These are phyloP conservation scores for Zaprionus gabonicus DNA, from an alignment of 1,140 invertebrate species.

Conservation along the genomic window DNA sequence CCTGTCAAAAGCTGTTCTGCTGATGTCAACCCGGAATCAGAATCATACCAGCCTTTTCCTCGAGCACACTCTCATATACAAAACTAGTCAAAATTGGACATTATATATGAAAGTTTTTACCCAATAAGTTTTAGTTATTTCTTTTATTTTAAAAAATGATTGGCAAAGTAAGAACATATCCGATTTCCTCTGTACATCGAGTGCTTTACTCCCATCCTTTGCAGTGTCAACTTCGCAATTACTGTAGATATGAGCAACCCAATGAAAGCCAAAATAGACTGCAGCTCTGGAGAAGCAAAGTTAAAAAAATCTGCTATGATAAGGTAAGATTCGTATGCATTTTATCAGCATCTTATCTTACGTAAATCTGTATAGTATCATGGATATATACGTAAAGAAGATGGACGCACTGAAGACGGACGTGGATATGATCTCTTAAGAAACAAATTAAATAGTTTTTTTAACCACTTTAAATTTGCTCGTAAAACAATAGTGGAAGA, in stretches of 20 bases:
- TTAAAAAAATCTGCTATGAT: neutral
- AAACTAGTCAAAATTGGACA: neutral
- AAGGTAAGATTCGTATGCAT: neutral
- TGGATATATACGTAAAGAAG: neutral
- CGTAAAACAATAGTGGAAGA: neutral
- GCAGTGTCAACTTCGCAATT: neutral
- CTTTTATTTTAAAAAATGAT: conserved; percentile 35
- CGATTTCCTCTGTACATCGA: neutral
- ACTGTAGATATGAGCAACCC: neutral
- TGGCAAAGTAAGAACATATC: conserved; percentile 8
- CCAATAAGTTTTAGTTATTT: conserved; percentile 3
- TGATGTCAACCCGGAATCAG: no score
- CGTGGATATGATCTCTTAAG: neutral
- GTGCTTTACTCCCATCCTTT: neutral
- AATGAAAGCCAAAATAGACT: neutral
- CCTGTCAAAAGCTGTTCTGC: no score
- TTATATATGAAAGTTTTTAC: neutral
- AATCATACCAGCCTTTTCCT: neutral
- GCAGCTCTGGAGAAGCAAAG: neutral
- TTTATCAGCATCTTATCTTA: neutral
- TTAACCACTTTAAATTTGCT: neutral
- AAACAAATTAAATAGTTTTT: neutral
- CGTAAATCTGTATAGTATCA: neutral
- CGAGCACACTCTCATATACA: conserved; percentile 12
- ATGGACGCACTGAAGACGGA: neutral